Evolutionary conservation across 2,888 invertebrate species (phyloP), one percentile per base, ranked within the genome.

Genomic region (Odontothrips loti): DNA sequence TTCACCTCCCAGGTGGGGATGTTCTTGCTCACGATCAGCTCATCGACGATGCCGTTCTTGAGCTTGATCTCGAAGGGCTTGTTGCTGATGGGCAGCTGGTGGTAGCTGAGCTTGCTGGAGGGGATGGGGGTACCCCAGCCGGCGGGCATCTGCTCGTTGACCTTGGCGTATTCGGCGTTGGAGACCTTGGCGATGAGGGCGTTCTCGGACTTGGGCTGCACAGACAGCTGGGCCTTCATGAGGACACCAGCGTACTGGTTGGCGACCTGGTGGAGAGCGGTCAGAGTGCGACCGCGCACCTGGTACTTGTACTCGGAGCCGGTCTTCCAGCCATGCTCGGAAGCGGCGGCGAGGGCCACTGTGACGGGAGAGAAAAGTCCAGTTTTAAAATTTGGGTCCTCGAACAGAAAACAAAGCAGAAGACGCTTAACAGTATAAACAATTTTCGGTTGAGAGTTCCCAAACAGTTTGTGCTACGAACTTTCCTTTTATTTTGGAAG

Each of bases 1-100:
- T 94, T 94, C 83, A 92, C 90, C 84, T 93, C 90, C 87, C 92
- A 90, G 81, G 91, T 90, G 23, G 90, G 87, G 1, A 91, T 85
- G 0, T 89, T 85, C 47, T 89, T 86, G 79, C 90, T 90, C 20
- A 93, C 89, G 79, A 88, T 87, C 79, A 94, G 86, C 10, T 91
- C 89, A 6, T 87, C 85, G 11, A 94, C 90, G 79, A 91, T 89
- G 68, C 93, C 93, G 80, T 92, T 90, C 81, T 90, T 88, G 83
- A 91, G 85, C 47, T 87, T 86, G 83, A 93, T 90, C 86, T 92
- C 90, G 86, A 94, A 93, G 2, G 91, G 89, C 82, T 90, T 88
- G 78, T 89, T 89, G 82, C 90, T 88, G 81, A 91, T 86, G 23
- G 89, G 87, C n/a, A 92, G 87, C 6, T 88, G 87, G 83, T 90